Base-by-base conservation (phyloP, 2,113 vertebrate species). In the Ammospiza caudacuta region DNA sequence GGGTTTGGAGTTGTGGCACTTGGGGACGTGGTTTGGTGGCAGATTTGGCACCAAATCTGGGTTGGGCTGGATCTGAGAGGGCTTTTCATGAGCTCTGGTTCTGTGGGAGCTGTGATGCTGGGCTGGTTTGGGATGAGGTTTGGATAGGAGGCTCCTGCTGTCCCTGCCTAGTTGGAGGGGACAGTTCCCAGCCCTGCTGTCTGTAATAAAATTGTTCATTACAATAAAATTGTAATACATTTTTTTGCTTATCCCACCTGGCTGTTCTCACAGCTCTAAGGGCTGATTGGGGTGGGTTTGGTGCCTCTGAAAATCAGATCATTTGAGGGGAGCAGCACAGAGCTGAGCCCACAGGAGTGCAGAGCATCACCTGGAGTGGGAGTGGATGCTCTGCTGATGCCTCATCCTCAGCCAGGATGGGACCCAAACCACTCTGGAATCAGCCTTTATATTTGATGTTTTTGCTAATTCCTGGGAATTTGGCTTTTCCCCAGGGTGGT, bases 371-470 rank as follows among this genome's bases (percentile, higher is more conserved):
- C 52, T 27, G 35, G 2, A 0, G 0, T 25, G 47, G 72, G 14
- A 21, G 41, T 2, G 61, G 62, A 1, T 41, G 73, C 66, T 58
- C 0, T 4, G 13, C 4, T 0, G 44, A 1, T 58, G 51, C 66
- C 37, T 75, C 1, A 1, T 24, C 31, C 20, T 75, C 1, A 1
- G 28, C n/a, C 21, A 14, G 69, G 81, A 5, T 31, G 46, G 23
- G 31, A n/a, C 58, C 12, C 35, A 35, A 19, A 29, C 16, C 59
- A 8, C 1, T 44, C n/a, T 11, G 3, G 4, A 12, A 4, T 14
- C 18, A 64, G 22, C 12, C 28, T 37, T 90, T 49, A 0, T 15
- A 2, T 6, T 8, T 27, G 9, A 3, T 2, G 2, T 44, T 7
- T n/a, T 44, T 21, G 39, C 4, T 46, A 19, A 8, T 55, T 43